Evolutionary conservation across 1,140 invertebrate species (phyloP), one percentile per base, ranked within the genome.

Genomic region (Drosophila equinoxialis): DNA sequence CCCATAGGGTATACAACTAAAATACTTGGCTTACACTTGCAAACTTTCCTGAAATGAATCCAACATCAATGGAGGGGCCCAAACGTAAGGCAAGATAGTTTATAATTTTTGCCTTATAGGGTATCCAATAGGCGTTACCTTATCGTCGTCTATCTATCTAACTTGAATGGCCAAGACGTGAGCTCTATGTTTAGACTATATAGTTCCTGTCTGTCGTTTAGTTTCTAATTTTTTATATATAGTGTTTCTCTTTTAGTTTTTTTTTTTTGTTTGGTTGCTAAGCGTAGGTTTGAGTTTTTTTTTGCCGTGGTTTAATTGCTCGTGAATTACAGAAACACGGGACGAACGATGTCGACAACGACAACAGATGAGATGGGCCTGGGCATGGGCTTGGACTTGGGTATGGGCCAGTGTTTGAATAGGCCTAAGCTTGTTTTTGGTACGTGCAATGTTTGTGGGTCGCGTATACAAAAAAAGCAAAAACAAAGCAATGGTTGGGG

Each of bases 271-370:
- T 55, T 85, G 71, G 82, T 85, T 85, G 82, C 82, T 66, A 85
- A 78, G 82, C 75, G 60, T 63, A 45, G 65, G 30, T 41, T 57
- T 69, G 54, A 37, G 57, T 65, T 51, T 55, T 68, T 59, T 48
- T 37, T 20, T 14, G 55, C 65, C 75, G 11, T 37, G 55, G 23
- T 82, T 86, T 86, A 85, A 85, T 85, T 85, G 83, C 76, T 77
- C 84, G 82, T 81, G 82, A 85, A 85, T 82, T 85, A 82, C 85
- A 79, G 64, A 81, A 85, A 82, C 82, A 79, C 82, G 82, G 78
- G 54, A 51, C 67, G 61, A 63, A 66, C 55, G 23, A 65, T 73
- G 67, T 58, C 72, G 17, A 48, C 61, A 17, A 37, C 26, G 30
- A 14, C 13, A 59, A 17, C 14, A 11, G 33, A 20, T 37, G 26